These are phyloP conservation scores for Heptranchias perlo DNA, from an alignment of 2,113 vertebrate genomes.

Conservation along the genomic window DNA sequence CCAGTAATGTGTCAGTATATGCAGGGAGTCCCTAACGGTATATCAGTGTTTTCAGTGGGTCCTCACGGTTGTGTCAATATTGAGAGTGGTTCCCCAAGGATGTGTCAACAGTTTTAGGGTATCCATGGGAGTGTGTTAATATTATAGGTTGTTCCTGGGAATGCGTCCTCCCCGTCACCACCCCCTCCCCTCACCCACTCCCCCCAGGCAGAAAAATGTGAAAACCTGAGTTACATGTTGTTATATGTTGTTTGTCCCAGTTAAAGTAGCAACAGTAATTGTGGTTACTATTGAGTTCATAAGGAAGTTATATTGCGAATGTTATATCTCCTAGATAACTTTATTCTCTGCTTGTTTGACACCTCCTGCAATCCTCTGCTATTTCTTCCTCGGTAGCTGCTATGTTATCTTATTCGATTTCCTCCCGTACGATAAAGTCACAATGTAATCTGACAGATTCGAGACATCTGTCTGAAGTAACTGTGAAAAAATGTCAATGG, in stretches of 20 bases:
- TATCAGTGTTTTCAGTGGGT: not conserved
- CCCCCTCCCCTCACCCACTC: no score
- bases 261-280: not conserved
- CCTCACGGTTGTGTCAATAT: not conserved
- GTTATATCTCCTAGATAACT: not conserved
- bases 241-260: not conserved
- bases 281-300: not conserved
- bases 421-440: not conserved
- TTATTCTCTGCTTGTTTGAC: conserved; percentile 24
- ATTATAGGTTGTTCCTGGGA: not conserved
- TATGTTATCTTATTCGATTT: conserved; percentile 14
- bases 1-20: not conserved
- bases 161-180: no score
- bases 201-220: not conserved
- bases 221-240: not conserved
- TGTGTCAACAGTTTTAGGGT: not conserved
- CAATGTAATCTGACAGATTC: conserved; percentile 31
- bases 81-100: not conserved
- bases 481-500: conserved; percentile 22
- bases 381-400: not conserved
- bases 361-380: not conserved
- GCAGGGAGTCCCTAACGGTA: not conserved
- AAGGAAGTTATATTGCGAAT: not conserved
- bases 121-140: not conserved
- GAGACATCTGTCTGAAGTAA: conserved; percentile 23